Percentiles rank a stretch among this genome's conserved stretches.
These are phyloP conservation scores for Leucoma salicis DNA, from an alignment of 2,888 invertebrate species.

Conservation along the genomic window DNA sequence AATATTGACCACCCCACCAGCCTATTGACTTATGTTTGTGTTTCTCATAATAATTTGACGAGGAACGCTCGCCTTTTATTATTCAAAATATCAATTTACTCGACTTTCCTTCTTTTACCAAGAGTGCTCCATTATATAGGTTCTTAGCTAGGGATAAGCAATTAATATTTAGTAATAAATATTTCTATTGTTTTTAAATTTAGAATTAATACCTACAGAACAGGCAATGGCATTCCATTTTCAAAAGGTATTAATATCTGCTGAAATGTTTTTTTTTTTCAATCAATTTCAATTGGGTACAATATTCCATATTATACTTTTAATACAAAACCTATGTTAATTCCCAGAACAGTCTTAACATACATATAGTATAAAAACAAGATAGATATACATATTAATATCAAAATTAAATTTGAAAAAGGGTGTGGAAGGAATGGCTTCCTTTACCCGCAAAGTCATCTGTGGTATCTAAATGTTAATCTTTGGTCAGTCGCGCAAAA, in stretches of 20 bases:
- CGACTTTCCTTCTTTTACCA: slow-evolving; percentile 64
- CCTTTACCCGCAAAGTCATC: slow-evolving; percentile 60
- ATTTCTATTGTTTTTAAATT: no score
- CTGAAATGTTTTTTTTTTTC: no score
- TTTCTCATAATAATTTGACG: slow-evolving; percentile 77
- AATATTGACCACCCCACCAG: slow-evolving; percentile 80
- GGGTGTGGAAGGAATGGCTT: slow-evolving; percentile 56
- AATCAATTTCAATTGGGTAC: no score
- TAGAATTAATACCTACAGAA: no score
- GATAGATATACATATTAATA: slow-evolving; percentile 20
- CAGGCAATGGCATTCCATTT: no score
- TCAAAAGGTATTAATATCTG: no score
- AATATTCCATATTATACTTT: no score
- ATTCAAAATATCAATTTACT: slow-evolving; percentile 81
- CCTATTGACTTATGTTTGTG: slow-evolving; percentile 82
- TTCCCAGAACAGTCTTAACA: no score
- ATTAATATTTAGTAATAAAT: no score
- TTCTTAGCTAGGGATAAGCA: slow-evolving; percentile 35
- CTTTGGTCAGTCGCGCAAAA: slow-evolving; percentile 81
- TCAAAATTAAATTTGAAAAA: slow-evolving; percentile 43
- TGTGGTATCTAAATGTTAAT: slow-evolving; percentile 79
- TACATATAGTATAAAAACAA: slow-evolving; percentile 9
- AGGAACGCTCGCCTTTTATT: slow-evolving; percentile 72
- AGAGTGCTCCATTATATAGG: slow-evolving; percentile 43
- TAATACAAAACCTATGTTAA: no score